Conservation (phyloP, 2,797 vertebrate species). For the Forpus xanthops region DNA sequence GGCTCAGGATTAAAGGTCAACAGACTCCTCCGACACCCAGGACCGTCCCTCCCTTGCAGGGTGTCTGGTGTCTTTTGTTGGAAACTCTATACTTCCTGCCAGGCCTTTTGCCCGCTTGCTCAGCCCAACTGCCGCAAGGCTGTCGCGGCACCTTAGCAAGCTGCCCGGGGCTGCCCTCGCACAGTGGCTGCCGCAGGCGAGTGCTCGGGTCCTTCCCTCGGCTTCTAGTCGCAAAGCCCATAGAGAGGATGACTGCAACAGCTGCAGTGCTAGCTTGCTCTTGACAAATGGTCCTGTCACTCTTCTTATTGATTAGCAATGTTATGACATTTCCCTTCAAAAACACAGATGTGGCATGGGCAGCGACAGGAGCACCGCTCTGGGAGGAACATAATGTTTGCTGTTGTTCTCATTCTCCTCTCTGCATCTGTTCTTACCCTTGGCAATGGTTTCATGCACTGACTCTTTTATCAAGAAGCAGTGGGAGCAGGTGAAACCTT, state of each 20-base stretch:
- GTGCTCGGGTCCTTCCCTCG: not conserved
- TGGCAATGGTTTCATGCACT: not conserved
- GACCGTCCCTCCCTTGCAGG: not conserved
- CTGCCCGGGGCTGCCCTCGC: not conserved
- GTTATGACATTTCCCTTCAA: conserved; percentile 85
- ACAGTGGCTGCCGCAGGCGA: not conserved
- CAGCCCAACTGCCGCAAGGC: not conserved
- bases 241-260: conserved; percentile 64
- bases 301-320: conserved; percentile 83
- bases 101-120: not conserved
- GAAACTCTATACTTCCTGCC: conserved; percentile 35
- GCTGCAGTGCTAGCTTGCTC: conserved; percentile 74
- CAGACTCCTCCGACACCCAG: conserved; percentile 50
- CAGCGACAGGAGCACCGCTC: conserved; percentile 55
- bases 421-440: conserved; percentile 51
- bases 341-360: conserved; percentile 79
- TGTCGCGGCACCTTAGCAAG: not conserved
- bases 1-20: conserved; percentile 66
- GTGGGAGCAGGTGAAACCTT: conserved; percentile 14
- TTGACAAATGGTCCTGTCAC: conserved; percentile 84
- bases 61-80: conserved; percentile 44
- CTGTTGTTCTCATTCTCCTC: conserved; percentile 38
- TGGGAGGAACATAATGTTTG: conserved; percentile 60
- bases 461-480: conserved; percentile 20
- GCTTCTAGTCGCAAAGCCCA: conserved; percentile 42